phyloP scores from a whole-genome alignment of 2,113 vertebrate genomes.

The Mugil cephalus region DNA sequence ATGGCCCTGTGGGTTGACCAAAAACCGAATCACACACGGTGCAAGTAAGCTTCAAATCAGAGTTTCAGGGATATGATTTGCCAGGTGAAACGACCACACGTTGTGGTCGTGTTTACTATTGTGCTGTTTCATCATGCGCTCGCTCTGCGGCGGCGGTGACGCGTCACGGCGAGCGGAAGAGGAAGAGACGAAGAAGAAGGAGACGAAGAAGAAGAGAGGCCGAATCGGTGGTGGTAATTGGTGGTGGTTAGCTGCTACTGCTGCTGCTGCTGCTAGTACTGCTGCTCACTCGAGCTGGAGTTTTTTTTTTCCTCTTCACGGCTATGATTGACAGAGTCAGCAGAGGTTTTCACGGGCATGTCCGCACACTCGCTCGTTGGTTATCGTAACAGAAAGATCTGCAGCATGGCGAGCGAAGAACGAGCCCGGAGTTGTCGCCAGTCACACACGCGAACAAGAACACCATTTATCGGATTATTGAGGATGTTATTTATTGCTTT shows the following conservation, averaged over 20 bases:
- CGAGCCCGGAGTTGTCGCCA: constrained; percentile 61
- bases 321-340: constrained; percentile 80
- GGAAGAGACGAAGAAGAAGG: constrained; percentile 27
- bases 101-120: too few species aligned
- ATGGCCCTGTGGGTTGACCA: too few species aligned
- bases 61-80: too few species aligned
- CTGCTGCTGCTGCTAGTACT: too few species aligned
- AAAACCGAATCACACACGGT: too few species aligned
- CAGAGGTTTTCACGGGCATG: constrained; percentile 70
- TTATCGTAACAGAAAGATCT: constrained; percentile 53
- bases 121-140: background rate
- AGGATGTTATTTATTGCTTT: constrained; percentile 87
- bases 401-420: constrained; percentile 80
- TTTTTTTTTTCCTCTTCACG: constrained; percentile 33
- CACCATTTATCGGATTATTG: constrained; percentile 75
- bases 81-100: too few species aligned
- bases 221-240: too few species aligned
- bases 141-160: constrained; percentile 34
- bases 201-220: constrained; percentile 15
- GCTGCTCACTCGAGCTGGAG: constrained; percentile 3
- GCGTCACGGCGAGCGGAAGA: constrained; percentile 44
- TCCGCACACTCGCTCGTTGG: constrained; percentile 57
- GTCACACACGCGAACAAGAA: constrained; percentile 57
- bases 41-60: too few species aligned
- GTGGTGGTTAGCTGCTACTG: constrained; percentile 36